A percentile compares a stretch with the other conserved stretches of the same genome.
These are phyloP conservation scores for Tridacna crocea DNA, from an alignment of 2,888 invertebrate species.

Conservation along the genomic window DNA sequence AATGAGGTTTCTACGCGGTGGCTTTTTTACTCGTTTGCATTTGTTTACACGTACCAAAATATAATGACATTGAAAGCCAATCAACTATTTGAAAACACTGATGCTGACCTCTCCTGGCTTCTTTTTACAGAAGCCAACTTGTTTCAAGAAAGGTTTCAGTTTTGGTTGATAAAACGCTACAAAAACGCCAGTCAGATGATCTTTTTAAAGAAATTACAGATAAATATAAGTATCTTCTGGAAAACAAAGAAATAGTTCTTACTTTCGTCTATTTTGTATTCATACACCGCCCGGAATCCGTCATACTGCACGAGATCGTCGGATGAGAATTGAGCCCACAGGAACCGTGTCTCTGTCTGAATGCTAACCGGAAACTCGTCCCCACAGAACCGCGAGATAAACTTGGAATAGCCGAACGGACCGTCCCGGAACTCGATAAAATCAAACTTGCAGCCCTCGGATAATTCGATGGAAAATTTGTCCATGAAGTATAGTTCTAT, in stretches of 20 bases:
- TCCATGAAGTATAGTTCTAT: conserved; percentile 92
- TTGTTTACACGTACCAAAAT: no score
- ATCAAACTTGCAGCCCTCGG: conserved; percentile 90
- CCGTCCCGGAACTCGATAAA: conserved; percentile 93
- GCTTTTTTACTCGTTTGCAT: no score
- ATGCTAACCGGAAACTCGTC: conserved; percentile 89
- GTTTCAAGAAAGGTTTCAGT: no score
- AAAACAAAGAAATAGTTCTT: conserved; percentile 24
- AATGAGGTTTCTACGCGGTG: no score
- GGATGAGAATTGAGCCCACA: conserved; percentile 92
- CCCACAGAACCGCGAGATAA: conserved; percentile 88
- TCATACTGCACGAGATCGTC: conserved; percentile 92
- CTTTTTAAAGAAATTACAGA: no score
- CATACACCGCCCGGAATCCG: conserved; percentile 91
- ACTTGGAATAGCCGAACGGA: conserved; percentile 86
- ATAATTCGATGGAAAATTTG: conserved; percentile 90
- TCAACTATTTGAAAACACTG: no score
- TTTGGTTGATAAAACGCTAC: no score
- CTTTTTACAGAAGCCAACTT: no score
- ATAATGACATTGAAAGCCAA: no score
- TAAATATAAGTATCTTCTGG: no score
- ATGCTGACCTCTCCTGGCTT: no score
- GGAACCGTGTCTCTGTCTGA: conserved; percentile 89
- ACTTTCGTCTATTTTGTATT: conserved; percentile 72
- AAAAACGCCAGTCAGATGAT: no score